Evolutionary conservation across 2,113 vertebrate species (phyloP).

Genomic region (Rhegmatorhina hoffmannsi): DNA sequence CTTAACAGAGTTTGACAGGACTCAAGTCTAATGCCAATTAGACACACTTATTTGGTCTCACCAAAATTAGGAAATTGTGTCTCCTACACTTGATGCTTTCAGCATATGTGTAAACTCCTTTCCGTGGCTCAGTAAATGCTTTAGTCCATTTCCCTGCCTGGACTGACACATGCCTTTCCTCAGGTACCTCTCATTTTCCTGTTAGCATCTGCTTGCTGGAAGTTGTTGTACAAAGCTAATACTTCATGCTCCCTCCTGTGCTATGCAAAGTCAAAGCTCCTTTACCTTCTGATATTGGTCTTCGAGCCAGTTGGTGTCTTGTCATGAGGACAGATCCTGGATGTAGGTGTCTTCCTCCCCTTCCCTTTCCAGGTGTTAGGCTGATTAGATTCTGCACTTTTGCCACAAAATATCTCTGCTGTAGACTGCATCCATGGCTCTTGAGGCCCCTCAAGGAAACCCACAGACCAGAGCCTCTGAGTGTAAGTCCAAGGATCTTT

Average conservation of each 20-base stretch:
- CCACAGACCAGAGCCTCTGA: not conserved
- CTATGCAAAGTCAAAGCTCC: slow-evolving; percentile 28
- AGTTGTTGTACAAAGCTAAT: not conserved
- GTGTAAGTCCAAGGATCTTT: not conserved
- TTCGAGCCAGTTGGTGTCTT: not conserved
- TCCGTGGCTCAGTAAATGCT: not conserved
- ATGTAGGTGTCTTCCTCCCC: slow-evolving; percentile 44
- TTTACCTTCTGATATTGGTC: not conserved
- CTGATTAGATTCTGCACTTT: slow-evolving; percentile 39
- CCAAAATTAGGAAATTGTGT: not conserved
- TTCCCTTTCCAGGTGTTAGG: slow-evolving; percentile 24
- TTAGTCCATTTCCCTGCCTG: not conserved
- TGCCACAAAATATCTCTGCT: slow-evolving; percentile 21
- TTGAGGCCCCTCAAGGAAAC: not conserved
- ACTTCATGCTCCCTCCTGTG: not conserved
- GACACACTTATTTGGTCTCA: slow-evolving; percentile 12
- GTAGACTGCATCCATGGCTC: not conserved
- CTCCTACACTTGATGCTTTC: slow-evolving; percentile 5
- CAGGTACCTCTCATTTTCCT: slow-evolving; percentile 35
- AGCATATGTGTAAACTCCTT: not conserved
- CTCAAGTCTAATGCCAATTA: not conserved
- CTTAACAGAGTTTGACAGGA: not conserved
- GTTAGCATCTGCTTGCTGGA: slow-evolving; percentile 11
- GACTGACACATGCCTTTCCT: not conserved
- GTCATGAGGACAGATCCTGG: not conserved